Evolutionary conservation across 2,888 invertebrate species (phyloP), one percentile per base, ranked within the genome.

Genomic region (Oscheius sp.): DNA sequence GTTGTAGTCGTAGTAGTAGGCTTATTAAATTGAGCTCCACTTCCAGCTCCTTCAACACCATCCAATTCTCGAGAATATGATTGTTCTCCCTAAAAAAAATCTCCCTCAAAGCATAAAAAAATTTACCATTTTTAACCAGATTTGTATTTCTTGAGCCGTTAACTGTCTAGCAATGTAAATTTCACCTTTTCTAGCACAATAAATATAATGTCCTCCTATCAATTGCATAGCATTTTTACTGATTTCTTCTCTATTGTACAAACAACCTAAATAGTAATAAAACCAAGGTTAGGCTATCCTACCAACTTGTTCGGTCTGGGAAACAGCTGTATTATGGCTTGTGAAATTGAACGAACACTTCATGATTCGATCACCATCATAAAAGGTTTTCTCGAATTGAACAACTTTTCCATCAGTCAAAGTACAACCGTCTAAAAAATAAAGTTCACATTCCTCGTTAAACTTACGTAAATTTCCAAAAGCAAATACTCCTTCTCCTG

Each of bases 211-310:
- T 0, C 69, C 70, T 23, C 52, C 69, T 42, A 75, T 46, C 34
- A 69, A 15, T 33, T 75, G 73, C 67, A 75, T 75, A 20, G 75
- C 69, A 50, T 75, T 73, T 1, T 71, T 64, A 5, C 71, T 67
- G 12, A 75, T 65, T 34, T 65, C 34, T 42, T 75, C 69, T 8
- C 65, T 69, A 17, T 65, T 53, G 20, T 70, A 65, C n/a, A 69
- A 50, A 37, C 75, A 75, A 20, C 73, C 67, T 67, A 37, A 39
- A 37, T 15, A 23, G 17, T 27, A 10, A 10, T 3, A 63, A 25
- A 63, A 25, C 8, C 3, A 23, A 23, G 23, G 15, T 23, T 20
- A 4, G 6, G 39, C 1, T n/a, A 17, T 27, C 67, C 31, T 48
- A 67, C 67, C 75, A 6, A 72, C 69, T 69, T 72, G 70, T 12